Evolutionary conservation across 1,140 invertebrate species (phyloP), one percentile per base, ranked within the genome.

Genomic region (Pseudachorutes palmiensis): DNA sequence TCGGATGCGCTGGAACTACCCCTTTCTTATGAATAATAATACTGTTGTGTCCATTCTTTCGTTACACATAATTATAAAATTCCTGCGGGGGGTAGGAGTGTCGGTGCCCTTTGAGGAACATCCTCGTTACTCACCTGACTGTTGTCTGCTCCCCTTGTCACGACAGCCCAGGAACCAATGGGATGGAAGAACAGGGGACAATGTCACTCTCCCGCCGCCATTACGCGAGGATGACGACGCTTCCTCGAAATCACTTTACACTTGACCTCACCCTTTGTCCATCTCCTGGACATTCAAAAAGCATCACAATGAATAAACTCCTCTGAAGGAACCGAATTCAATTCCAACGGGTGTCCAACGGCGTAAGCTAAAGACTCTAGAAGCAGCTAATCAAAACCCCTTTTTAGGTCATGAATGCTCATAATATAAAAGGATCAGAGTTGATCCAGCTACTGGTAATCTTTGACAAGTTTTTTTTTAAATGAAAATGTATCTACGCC

Each of bases 11-110:
- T n/a, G n/a, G n/a, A n/a, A n/a, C 24, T 55, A 12, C 51, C 12
- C 14, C 12, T 26, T 55, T 55, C 51, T 22, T 55, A 12, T 55
- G 51, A 55, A 55, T 55, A 55, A 14, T 14, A 12, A 55, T 28
- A 29, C 30, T 30, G 29, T 14, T 12, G 29, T 12, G 3, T 61
- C 59, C 19, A 12, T 26, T 48, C 48, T 55, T n/a, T 70, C 60
- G 62, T 32, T 68, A 60, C 65, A 65, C 65, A 71, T 69, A 71
- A 73, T 73, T 73, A 73, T 73, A 70, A 70, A 73, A 73, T 73
- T 73, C 69, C 72, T 65, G 57, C 69, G 65, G 72, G 72, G 72
- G 72, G 69, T 67, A 64, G 45, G 2, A 55, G 48, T 64, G 70
- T 65, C 72, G 72, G 72, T 66, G 22, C 67, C 70, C 69, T 73